These are phyloP conservation scores for Melipona quadrifasciata DNA, from an alignment of 1,140 invertebrate genomes.

Conservation along the genomic window DNA sequence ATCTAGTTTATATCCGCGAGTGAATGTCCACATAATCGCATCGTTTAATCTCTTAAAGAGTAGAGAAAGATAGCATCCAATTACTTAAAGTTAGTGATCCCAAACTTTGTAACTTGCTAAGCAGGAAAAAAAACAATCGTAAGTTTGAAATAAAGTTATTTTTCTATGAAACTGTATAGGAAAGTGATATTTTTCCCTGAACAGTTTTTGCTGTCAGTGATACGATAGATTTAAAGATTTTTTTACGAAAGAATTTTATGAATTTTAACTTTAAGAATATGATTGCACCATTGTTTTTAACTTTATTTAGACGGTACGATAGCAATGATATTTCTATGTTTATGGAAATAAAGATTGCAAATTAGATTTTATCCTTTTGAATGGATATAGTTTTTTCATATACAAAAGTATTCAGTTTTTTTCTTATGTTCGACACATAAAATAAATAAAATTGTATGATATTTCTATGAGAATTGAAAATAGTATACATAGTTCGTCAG, in stretches of 20 bases:
- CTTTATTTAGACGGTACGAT: background rate
- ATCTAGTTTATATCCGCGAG: conserved; percentile 59
- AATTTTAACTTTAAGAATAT: conserved; percentile 30
- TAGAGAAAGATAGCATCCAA: conserved; percentile 48
- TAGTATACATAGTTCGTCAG: background rate
- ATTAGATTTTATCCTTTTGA: background rate
- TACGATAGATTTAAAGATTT: conserved; percentile 39
- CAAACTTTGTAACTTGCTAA: conserved; percentile 69
- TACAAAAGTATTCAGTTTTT: conserved; percentile 28
- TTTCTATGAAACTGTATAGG: conserved; percentile 65
- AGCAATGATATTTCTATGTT: background rate
- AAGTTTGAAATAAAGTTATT: conserved; percentile 72
- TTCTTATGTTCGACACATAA: background rate
- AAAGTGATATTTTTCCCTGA: conserved; percentile 66
- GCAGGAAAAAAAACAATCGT: conserved; percentile 49
- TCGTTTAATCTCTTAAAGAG: conserved; percentile 60
- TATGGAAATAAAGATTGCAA: conserved; percentile 12
- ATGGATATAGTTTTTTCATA: background rate
- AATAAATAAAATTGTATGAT: conserved; percentile 15
- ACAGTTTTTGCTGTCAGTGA: conserved; percentile 52
- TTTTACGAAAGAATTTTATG: conserved; percentile 7
- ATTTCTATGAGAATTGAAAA: background rate
- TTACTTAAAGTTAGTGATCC: conserved; percentile 63
- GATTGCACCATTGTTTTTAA: conserved; percentile 18
- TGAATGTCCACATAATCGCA: conserved; percentile 56